Conservation (phyloP, 2,797 vertebrate genomes). For the Clarias pachynema region DNA sequence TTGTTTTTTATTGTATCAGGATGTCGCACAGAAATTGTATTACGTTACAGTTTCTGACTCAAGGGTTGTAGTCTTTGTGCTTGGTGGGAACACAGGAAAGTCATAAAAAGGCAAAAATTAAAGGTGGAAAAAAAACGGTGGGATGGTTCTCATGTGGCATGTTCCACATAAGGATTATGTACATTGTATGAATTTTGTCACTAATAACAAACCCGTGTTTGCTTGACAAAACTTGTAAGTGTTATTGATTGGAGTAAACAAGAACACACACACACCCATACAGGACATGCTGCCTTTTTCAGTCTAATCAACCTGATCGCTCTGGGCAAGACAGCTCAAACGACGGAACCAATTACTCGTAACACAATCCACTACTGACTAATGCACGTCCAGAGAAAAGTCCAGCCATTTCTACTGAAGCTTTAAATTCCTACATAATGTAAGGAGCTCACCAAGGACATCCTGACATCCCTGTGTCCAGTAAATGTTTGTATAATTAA, state of each 20-base stretch:
- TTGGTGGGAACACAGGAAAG: conserved; percentile 10
- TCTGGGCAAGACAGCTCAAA: conserved; percentile 18
- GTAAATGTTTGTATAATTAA: conserved; percentile 70
- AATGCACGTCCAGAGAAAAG: conserved; percentile 43
- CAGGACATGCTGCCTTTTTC: neutral
- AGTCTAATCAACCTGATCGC: neutral
- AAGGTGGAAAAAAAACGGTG: neutral
- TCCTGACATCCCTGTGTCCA: conserved; percentile 48
- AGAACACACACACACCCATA: neutral
- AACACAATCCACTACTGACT: conserved; percentile 26
- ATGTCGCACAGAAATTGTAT: neutral
- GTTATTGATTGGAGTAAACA: neutral
- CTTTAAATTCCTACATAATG: conserved; percentile 70
- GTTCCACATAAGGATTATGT: neutral
- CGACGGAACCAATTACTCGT: conserved; percentile 53
- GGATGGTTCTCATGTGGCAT: neutral
- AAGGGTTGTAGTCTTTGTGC: neutral
- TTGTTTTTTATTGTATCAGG: neutral
- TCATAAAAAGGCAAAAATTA: neutral
- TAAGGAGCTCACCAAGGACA: conserved; percentile 75
- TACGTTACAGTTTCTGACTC: neutral
- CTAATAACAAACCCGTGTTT: neutral
- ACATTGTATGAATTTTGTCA: neutral
- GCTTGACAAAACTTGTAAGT: neutral
- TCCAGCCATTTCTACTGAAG: conserved; percentile 63